Conservation (phyloP, 2,888 invertebrate genomes). For the Acrobasis repandana region DNA sequence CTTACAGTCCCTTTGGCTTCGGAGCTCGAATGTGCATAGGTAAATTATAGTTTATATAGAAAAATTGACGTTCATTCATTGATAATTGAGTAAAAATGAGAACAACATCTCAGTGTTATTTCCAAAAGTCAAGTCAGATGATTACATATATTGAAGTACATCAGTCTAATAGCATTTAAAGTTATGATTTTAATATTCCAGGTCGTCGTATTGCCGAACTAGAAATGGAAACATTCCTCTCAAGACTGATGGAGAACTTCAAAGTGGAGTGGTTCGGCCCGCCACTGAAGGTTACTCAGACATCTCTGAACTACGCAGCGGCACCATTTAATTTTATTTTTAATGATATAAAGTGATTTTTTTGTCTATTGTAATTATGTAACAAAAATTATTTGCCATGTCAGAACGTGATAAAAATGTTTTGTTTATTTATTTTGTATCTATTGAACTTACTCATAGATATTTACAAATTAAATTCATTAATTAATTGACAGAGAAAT, state of each 20-base stretch:
- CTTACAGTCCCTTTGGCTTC: constrained; percentile 85
- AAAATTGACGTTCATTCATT: too few relatives aligned
- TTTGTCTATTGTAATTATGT: not conserved
- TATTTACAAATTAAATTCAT: too few relatives aligned
- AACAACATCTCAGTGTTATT: too few relatives aligned
- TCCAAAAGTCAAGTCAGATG: too few relatives aligned
- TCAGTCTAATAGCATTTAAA: too few relatives aligned
- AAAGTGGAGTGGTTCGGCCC: constrained; percentile 54
- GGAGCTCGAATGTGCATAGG: constrained; percentile 87
- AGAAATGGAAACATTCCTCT: constrained; percentile 19
- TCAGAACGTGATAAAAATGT: too few relatives aligned
- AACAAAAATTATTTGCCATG: too few relatives aligned
- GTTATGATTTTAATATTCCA: constrained; percentile 32
- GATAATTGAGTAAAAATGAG: too few relatives aligned
- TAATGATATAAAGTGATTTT: constrained; percentile 47
- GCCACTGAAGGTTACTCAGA: constrained; percentile 45
- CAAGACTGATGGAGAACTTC: constrained; percentile 46
- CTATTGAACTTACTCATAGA: too few relatives aligned
- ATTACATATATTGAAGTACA: too few relatives aligned
- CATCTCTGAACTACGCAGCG: constrained; percentile 53
- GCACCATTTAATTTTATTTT: constrained; percentile 64
- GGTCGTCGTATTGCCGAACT: constrained; percentile 81
- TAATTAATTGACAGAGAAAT: too few relatives aligned
- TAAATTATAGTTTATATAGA: constrained; percentile 36
- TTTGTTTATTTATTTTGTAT: too few relatives aligned